These are phyloP conservation scores for Arctopsyche grandis DNA, from an alignment of 1,140 invertebrate species.

Conservation along the genomic window DNA sequence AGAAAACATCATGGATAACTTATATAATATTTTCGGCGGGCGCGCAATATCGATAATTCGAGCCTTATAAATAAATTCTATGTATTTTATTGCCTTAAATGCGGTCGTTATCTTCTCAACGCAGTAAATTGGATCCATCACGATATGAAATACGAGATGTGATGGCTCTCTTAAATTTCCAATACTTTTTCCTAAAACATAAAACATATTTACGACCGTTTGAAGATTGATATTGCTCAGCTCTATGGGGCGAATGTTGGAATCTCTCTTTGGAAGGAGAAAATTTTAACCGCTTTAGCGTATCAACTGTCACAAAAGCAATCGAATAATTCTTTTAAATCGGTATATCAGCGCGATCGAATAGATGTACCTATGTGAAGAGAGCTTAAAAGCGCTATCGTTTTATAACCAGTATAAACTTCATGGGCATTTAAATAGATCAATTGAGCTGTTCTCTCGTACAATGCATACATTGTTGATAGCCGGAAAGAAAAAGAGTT, in stretches of 20 bases:
- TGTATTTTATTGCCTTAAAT: conserved; percentile 38
- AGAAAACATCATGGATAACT: too few species aligned
- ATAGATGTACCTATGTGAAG: too few species aligned
- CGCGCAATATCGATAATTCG: conserved; percentile 24
- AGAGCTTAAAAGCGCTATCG: too few species aligned
- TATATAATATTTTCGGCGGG: neutral
- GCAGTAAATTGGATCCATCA: conserved; percentile 44
- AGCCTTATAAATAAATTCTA: conserved; percentile 42
- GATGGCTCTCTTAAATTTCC: conserved; percentile 46
- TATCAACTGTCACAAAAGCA: conserved; percentile 8
- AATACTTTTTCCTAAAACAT: conserved; percentile 40
- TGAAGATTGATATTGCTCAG: conserved; percentile 14
- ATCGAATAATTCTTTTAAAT: conserved; percentile 15
- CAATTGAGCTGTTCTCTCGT: too few species aligned
- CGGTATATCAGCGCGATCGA: too few species aligned
- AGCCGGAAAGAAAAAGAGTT: too few species aligned
- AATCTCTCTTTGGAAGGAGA: conserved; percentile 18
- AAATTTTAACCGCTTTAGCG: neutral
- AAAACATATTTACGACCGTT: conserved; percentile 40
- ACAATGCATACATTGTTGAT: too few species aligned
- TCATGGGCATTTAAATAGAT: too few species aligned
- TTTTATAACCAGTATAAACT: too few species aligned
- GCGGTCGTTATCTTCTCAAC: conserved; percentile 42
- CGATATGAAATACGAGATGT: conserved; percentile 45
- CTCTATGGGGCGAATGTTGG: neutral